A percentile compares a stretch with the other conserved stretches of the same genome.
These are phyloP conservation scores for Lutraria rhynchaena DNA, from an alignment of 1,140 invertebrate species.

Conservation along the genomic window DNA sequence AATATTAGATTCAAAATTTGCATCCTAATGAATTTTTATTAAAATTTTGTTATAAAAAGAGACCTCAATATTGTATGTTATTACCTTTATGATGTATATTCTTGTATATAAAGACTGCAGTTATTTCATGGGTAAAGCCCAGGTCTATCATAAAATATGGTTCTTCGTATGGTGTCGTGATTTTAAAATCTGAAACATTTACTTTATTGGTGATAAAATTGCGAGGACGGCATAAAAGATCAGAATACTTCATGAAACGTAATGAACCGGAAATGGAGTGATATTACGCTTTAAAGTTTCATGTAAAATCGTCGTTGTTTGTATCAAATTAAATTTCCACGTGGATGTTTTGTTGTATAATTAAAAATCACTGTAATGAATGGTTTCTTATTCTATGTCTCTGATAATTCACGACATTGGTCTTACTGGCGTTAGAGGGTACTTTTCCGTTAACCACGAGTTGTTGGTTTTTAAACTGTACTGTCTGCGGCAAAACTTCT, in stretches of 20 bases:
- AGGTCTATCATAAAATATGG: constrained; percentile 29
- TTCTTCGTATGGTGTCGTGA: background rate
- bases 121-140: background rate
- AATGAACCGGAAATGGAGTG: background rate
- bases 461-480: background rate
- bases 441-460: background rate
- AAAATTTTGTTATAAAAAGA: too few relatives aligned
- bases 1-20: background rate
- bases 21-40: too few relatives aligned
- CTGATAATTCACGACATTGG: background rate
- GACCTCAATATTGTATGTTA: too few relatives aligned
- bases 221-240: background rate
- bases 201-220: background rate
- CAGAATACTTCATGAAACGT: too few relatives aligned
- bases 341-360: background rate
- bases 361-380: background rate
- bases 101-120: background rate
- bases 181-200: background rate
- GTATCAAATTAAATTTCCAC: background rate
- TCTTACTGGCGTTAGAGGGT: background rate
- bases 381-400: background rate
- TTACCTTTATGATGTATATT: background rate
- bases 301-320: background rate
- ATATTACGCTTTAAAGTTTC: background rate
- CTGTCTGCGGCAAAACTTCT: background rate